Conservation (phyloP, 2,113 vertebrate species). For the Dendropsophus ebraccatus region DNA sequence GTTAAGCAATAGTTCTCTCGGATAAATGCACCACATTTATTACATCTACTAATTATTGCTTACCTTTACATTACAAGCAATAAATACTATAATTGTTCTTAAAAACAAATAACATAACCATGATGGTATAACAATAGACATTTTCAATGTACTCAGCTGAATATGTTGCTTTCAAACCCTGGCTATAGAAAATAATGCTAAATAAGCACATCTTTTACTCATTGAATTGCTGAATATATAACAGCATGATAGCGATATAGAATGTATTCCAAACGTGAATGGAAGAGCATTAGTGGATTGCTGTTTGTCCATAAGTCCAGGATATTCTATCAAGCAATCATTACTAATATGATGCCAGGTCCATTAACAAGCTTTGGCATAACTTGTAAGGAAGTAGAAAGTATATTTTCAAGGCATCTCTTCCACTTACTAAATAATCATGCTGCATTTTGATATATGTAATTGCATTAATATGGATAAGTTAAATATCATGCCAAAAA, state of each 20-base stretch:
- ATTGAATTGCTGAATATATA: constrained; percentile 31
- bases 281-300: constrained; percentile 43
- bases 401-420: constrained; percentile 65
- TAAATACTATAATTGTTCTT: constrained; percentile 13
- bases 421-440: constrained; percentile 62
- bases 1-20: background rate
- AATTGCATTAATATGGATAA: constrained; percentile 67
- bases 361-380: constrained; percentile 63
- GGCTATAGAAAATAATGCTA: constrained; percentile 28
- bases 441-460: constrained; percentile 62
- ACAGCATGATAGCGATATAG: constrained; percentile 13
- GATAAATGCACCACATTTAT: background rate
- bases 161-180: constrained; percentile 27
- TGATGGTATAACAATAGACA: background rate
- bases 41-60: background rate
- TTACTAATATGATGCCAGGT: constrained; percentile 63
- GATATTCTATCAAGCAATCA: constrained; percentile 59
- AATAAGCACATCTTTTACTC: constrained; percentile 13
- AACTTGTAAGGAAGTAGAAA: constrained; percentile 58
- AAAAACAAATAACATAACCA: background rate
- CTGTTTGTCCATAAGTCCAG: constrained; percentile 12
- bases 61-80: background rate
- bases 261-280: constrained; percentile 49
- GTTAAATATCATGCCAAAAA: constrained; percentile 59
- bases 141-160: background rate